Conservation (phyloP, 1,140 invertebrate species). For the Eupristina koningsbergeri region DNA sequence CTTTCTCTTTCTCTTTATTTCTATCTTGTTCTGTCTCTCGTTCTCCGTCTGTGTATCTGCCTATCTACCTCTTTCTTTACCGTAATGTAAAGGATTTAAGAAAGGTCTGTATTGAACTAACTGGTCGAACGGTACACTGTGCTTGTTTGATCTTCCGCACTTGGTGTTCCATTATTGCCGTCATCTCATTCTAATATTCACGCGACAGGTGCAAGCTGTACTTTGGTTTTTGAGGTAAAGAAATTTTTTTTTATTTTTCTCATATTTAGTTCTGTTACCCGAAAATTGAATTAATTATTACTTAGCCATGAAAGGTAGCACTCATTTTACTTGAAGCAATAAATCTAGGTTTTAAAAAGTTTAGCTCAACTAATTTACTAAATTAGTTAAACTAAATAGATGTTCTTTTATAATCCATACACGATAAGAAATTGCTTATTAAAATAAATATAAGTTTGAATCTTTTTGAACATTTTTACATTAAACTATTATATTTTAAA, state of each 20-base stretch:
- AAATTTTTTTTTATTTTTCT: not conserved
- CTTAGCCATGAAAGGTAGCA: too few relatives aligned
- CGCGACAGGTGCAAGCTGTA: not conserved
- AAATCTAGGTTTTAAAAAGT: too few relatives aligned
- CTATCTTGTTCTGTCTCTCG: not conserved
- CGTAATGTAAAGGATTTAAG: conserved; percentile 28
- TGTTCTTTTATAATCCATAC: not conserved
- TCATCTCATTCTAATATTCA: not conserved
- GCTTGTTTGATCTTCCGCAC: conserved; percentile 27
- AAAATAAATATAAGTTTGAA: not conserved
- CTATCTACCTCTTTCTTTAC: conserved; percentile 1
- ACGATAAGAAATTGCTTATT: not conserved
- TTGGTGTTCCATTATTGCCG: not conserved
- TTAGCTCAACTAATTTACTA: too few relatives aligned
- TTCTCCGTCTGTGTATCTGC: not conserved
- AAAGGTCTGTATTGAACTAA: conserved; percentile 42
- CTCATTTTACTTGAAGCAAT: too few relatives aligned
- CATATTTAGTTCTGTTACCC: not conserved
- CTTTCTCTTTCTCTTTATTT: not conserved
- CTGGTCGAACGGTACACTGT: conserved; percentile 45
- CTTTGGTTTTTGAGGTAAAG: too few relatives aligned
- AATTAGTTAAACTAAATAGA: too few relatives aligned
- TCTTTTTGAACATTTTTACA: not conserved
- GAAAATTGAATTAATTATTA: too few relatives aligned
- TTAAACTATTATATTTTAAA: too few relatives aligned